Evolutionary conservation across 2,113 vertebrate species (phyloP), one percentile per base, ranked within the genome.

Genomic region (Cyrtonyx montezumae): DNA sequence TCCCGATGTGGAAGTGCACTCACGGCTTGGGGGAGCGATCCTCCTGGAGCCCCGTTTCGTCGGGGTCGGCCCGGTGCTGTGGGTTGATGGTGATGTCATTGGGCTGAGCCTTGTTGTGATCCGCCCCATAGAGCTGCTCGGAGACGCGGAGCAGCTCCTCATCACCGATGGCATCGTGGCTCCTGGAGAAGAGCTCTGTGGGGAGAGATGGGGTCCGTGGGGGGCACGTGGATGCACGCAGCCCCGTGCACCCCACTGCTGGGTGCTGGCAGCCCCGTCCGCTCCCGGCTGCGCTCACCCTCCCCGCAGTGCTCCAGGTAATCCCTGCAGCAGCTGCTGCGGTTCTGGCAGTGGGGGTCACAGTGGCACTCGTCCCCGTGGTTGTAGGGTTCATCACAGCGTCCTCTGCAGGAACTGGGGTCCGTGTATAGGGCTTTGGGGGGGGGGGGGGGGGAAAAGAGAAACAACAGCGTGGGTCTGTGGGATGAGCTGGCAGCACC

Each of bases 101-200:
- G 6, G 97, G 93, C 5, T 79, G 96, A 49, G 99, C 99, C 84
- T 96, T 98, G 97, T 99, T 99, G 59, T 63, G 94, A 7, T 99
- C 99, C 8, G 94, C 81, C n/a, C 37, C 7, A 3, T 98, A 98
- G 25, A 99, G 98, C 37, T 82, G 88, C 97, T 99, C 99, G 4
- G 99, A 99, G 79, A 99, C 0, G 11, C 62, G n/a, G 89, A 95
- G 97, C 46, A 99, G 97, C 51, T 99, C 99, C 61, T 88, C 77
- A 2, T 98, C 97, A 2, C 96, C 97, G 87, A 99, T 97, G 42
- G 97, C 90, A 0, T 91, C 95, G 0, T 30, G 36, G 56, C 91
- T 91, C 10, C 73, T 78, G 83, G 97, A 98, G 94, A 97, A 98
- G 3, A 94, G 95, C 1, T 86, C 98, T 98, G 86, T 2, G 61